Evolutionary conservation across 2,797 vertebrate genomes (phyloP).

Genomic region (Anguilla megastoma): DNA sequence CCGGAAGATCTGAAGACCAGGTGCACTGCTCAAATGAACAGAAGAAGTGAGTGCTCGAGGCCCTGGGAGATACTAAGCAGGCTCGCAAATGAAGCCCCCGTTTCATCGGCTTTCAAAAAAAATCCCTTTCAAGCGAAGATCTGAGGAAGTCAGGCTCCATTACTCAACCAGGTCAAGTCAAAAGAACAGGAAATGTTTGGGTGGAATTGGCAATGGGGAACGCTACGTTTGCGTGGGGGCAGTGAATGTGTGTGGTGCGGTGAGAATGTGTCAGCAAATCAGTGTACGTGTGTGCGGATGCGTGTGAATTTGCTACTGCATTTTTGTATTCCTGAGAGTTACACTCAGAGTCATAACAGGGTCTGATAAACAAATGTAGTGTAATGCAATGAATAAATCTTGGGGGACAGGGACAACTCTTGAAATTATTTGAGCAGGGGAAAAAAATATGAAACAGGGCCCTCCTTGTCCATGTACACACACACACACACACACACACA

Average conservation of each 20-base stretch:
- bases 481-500: too few relatives aligned
- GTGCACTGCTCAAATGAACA: not conserved
- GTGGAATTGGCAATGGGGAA: not conserved
- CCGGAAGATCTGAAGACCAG: not conserved
- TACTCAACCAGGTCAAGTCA: not conserved
- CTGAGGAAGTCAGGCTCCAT: slow-evolving; percentile 13
- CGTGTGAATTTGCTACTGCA: not conserved
- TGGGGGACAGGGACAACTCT: too few relatives aligned
- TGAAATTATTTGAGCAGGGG: too few relatives aligned
- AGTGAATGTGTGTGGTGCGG: not conserved
- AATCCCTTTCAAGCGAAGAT: slow-evolving; percentile 20
- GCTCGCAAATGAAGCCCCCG: not conserved
- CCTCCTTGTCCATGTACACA: too few relatives aligned
- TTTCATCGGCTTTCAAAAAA: slow-evolving; percentile 24
- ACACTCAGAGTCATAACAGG: too few relatives aligned
- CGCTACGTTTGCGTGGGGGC: not conserved
- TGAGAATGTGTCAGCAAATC: not conserved
- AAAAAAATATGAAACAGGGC: too few relatives aligned
- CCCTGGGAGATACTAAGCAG: not conserved
- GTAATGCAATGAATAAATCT: too few relatives aligned
- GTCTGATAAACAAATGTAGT: too few relatives aligned
- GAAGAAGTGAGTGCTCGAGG: not conserved
- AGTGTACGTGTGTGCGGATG: slow-evolving; percentile 33
- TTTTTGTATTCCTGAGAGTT: too few relatives aligned
- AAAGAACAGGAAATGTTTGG: not conserved